Percentiles rank a stretch among this genome's conserved stretches.
phyloP scores from a whole-genome alignment of 2,113 vertebrate genomes.

The Acinonyx jubatus region DNA sequence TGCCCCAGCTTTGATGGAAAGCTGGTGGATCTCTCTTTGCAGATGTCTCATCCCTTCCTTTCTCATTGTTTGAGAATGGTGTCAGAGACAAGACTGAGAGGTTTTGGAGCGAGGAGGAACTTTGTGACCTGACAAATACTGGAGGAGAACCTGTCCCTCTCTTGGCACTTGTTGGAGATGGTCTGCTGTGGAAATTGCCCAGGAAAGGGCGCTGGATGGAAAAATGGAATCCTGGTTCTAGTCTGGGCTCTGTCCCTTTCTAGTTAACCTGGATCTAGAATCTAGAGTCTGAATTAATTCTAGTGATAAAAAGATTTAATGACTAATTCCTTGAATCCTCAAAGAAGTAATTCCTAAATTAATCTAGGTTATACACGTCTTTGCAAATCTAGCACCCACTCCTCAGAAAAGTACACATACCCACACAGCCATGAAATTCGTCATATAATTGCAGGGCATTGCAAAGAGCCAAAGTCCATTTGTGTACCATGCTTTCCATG shows the following conservation, averaged over 20 bases:
- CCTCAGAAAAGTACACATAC: neutral
- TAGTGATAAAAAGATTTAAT: neutral
- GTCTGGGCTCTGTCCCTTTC: neutral
- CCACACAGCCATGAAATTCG: neutral
- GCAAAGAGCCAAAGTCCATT: neutral
- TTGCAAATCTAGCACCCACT: neutral
- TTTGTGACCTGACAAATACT: neutral
- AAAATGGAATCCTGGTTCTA: neutral
- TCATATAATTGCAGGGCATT: neutral
- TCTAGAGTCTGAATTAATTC: neutral
- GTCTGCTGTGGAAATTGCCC: neutral
- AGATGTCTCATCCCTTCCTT: neutral
- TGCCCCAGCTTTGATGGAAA: neutral
- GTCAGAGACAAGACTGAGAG: neutral
- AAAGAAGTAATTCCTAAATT: neutral
- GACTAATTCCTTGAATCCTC: neutral
- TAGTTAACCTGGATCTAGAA: neutral
- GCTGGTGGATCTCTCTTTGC: neutral
- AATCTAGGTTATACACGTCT: neutral
- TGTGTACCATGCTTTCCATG: neutral
- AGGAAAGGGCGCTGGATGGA: neutral
- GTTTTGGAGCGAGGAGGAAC: neutral
- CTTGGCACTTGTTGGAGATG: neutral
- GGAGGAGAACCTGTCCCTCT: neutral
- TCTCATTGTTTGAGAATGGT: neutral